Conservation (phyloP, 2,113 vertebrate species). For the Calonectris borealis region DNA sequence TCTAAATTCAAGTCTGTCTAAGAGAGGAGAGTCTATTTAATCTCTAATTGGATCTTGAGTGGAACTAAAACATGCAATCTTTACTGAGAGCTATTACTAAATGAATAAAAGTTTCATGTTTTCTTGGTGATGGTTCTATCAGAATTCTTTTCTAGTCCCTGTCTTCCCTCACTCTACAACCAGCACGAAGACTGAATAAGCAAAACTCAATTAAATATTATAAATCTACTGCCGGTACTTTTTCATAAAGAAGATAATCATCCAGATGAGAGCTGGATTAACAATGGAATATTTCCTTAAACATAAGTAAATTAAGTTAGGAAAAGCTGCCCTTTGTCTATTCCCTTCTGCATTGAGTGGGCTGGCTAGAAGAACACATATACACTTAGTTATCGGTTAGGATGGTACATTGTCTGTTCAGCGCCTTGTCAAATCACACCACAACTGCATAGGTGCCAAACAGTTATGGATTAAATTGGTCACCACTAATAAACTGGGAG, state of each 20-base stretch:
- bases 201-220: slow-evolving; percentile 1
- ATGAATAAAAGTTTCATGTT: slow-evolving; percentile 27
- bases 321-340: slow-evolving; percentile 23
- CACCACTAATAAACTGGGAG: not conserved
- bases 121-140: slow-evolving; percentile 24
- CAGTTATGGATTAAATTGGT: not conserved
- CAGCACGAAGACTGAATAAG: not conserved
- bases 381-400: not conserved
- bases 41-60: slow-evolving; percentile 52
- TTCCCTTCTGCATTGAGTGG: not conserved
- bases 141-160: not conserved
- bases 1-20: slow-evolving; percentile 49
- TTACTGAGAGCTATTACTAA: slow-evolving; percentile 33
- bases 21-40: slow-evolving; percentile 38
- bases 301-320: slow-evolving; percentile 17
- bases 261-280: slow-evolving; percentile 4
- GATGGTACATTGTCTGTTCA: not conserved
- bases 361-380: not conserved
- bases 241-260: slow-evolving; percentile 14
- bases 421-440: not conserved
- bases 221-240: slow-evolving; percentile 3
- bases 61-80: slow-evolving; percentile 38
- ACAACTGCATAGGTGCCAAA: not conserved
- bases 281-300: slow-evolving; percentile 10
- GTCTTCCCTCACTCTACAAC: not conserved